Evolutionary conservation across 2,888 invertebrate genomes (phyloP), one percentile per base, ranked within the genome.

Genomic region (Melinaea menophilus): DNA sequence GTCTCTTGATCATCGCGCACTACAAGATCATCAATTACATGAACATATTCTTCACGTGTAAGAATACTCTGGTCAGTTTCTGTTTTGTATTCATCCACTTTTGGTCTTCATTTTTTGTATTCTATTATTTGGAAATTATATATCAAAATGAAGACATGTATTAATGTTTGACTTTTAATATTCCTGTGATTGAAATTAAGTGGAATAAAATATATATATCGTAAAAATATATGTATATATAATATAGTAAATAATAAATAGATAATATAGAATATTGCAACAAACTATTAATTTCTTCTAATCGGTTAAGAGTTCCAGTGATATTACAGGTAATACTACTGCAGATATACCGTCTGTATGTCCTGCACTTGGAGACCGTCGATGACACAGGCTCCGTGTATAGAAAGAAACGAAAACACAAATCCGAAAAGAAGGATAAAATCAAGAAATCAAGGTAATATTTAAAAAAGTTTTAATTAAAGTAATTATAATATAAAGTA

Each of bases 41-140:
- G 95, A 98, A 98, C 81, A 96, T 98, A 31, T 98, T 98, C 88
- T 98, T 98, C 87, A 98, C 98, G 0, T 97, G 97, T 86, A 96
- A 97, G 86, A 97, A 96, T 76, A 95, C 95, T 0, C 85, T 97
- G 79, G 96, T 97, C 41, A 95, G 96, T 74, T 7, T 13, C n/a
- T 41, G 11, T 41, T 56, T 31, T 45, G 34, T 54, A n/a, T 55
- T 22, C 45, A 13, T 22, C 13, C 34, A 37, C 46, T n/a, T n/a
- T n/a, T n/a, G n/a, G n/a, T n/a, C n/a, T n/a, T n/a, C n/a, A n/a
- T n/a, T n/a, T n/a, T 22, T 22, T 22, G 22, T 22, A 22, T 22
- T 22, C 22, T 22, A 22, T 22, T 22, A 22, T 22, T 22, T 22
- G 22, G 22, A 22, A 22, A 22, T 22, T 22, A 22, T 22, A 22